Percentiles rank a stretch among this genome's conserved stretches.
Evolutionary conservation across 2,113 vertebrate genomes (phyloP).

Genomic region (Prietella phreatophila): DNA sequence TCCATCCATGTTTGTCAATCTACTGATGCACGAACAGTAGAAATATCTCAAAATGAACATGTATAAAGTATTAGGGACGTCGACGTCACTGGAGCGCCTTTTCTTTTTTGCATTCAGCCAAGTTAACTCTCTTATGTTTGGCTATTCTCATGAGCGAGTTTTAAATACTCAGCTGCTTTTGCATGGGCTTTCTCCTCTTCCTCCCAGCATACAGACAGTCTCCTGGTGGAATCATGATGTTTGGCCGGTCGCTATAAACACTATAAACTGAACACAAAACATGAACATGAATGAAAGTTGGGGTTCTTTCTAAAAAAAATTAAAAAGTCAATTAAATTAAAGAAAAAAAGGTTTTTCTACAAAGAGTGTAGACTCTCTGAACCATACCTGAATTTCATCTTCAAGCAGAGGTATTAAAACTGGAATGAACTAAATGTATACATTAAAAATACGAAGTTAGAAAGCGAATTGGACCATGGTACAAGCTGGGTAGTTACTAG

Average conservation of each 20-base stretch:
- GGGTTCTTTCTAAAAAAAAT: not conserved
- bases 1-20: not conserved
- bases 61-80: not conserved
- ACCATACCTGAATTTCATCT: not conserved
- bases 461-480: not conserved
- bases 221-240: conserved; percentile 78
- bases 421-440: not conserved
- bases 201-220: conserved; percentile 82
- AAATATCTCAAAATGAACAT: not conserved
- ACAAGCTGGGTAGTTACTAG: not conserved
- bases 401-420: not conserved
- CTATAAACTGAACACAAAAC: not conserved
- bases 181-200: conserved; percentile 80
- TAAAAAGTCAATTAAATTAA: no score
- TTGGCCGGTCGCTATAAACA: not conserved
- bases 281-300: not conserved
- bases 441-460: not conserved
- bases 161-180: conserved; percentile 81
- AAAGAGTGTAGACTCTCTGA: not conserved
- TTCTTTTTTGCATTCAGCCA: not conserved
- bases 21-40: not conserved
- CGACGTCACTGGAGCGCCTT: not conserved
- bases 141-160: not conserved
- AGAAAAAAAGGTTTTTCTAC: no score
- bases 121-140: not conserved